Base-by-base conservation (phyloP, 2,797 vertebrate genomes). In the Sandelia bainsii region DNA sequence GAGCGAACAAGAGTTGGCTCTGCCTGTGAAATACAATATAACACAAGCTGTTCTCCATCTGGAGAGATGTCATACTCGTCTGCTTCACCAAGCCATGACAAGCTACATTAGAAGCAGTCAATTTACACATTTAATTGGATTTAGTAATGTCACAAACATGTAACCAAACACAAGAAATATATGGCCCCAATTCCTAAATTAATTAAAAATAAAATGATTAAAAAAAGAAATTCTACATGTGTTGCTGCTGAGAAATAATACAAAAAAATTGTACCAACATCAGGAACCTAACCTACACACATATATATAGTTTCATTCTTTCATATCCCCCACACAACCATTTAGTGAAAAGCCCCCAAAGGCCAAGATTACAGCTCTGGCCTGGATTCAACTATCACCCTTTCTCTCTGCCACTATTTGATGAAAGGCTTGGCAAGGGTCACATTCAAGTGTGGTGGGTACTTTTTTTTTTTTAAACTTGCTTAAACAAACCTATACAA, bases 11-110 rank as follows among this genome's bases (percentile, higher is more conserved):
- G 75, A 77, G 67, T 77, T 89, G 85, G 83, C 82, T 82, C 60
- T 10, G 57, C 23, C 58, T 7, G 77, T 57, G 84, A 89, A 92
- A 91, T 62, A 80, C 80, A 89, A 91, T 84, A 85, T 86, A 84
- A 85, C 84, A 67, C 82, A 82, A 93, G 84, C 79, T 77, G 75
- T 88, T 92, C 85, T 81, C 87, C 91, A 91, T 92, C 88, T 93
- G 91, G 82, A 89, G 64, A 66, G 27, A 85, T 81, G 89, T 93
- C 85, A 84, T 77, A 42, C 72, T 67, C 65, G 65, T 89, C 90
- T 68, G 76, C 86, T 77, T 83, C 89, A 67, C 83, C 85, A 25
- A 75, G 82, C 67, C 73, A 69, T 72, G 86, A 85, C 77, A 80
- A 63, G 81, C 52, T 70, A 72, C 87, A 71, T 82, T 79, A 82